These are phyloP conservation scores for Plestiodon gilberti DNA, from an alignment of 2,113 vertebrate species.

Conservation along the genomic window DNA sequence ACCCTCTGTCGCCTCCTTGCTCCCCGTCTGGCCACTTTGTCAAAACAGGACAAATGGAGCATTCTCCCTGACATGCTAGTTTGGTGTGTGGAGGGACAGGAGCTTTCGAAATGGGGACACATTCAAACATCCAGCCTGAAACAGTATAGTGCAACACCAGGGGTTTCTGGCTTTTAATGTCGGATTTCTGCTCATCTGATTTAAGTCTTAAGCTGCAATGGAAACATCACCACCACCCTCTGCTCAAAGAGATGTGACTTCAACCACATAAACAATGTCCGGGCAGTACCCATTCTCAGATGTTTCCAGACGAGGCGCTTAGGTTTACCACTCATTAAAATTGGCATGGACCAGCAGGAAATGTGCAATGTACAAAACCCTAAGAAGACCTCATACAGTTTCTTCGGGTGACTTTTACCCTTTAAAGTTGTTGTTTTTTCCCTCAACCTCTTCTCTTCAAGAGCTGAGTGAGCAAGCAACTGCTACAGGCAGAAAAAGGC, in stretches of 20 bases:
- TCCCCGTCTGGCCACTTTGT: too few species aligned
- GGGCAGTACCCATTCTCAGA: not conserved
- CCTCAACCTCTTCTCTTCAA: constrained; percentile 6
- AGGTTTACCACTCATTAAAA: constrained; percentile 14
- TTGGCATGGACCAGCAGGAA: constrained; percentile 13
- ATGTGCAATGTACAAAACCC: fast-evolving
- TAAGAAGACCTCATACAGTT: not conserved
- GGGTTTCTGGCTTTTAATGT: too few species aligned
- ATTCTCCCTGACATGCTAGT: not conserved
- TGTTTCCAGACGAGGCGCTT: not conserved
- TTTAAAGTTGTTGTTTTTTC: constrained; percentile 26
- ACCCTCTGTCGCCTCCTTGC: too few species aligned
- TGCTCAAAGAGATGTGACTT: not conserved
- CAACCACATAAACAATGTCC: not conserved
- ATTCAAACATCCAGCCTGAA: too few species aligned
- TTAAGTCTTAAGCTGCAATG: not conserved
- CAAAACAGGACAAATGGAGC: too few species aligned
- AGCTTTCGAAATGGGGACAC: too few species aligned
- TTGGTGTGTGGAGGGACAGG: not conserved
- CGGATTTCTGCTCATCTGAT: not conserved
- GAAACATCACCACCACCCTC: not conserved
- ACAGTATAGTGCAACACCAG: not conserved
- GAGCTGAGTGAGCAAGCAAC: not conserved
- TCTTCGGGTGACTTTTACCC: constrained; percentile 9
- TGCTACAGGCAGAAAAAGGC: constrained; percentile 16